These are phyloP conservation scores for Chaetogeoica ovagalla DNA, from an alignment of 2,888 invertebrate species.

Conservation along the genomic window DNA sequence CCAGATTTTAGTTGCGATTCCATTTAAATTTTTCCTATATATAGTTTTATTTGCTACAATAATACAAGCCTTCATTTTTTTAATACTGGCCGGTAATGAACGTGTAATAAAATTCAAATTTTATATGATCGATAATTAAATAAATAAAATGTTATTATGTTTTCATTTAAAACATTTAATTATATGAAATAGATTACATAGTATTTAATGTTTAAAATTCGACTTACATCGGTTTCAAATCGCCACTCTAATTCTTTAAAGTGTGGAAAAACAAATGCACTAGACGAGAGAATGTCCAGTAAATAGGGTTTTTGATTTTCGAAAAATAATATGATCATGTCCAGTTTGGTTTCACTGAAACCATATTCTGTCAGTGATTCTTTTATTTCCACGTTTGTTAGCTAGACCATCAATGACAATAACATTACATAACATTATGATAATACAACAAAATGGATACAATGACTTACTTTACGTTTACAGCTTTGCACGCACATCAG, in stretches of 20 bases:
- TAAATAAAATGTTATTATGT: neutral
- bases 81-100: neutral
- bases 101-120: neutral
- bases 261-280: conserved; percentile 47
- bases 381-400: conserved; percentile 37
- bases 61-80: neutral
- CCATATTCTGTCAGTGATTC: conserved; percentile 42
- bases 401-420: conserved; percentile 11
- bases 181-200: neutral
- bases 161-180: neutral
- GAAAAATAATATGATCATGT: conserved; percentile 45
- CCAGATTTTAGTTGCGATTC: too few relatives aligned
- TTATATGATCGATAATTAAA: neutral
- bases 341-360: conserved; percentile 28
- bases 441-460: neutral
- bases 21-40: too few relatives aligned
- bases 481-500: conserved; percentile 47
- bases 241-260: conserved; percentile 54
- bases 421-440: neutral
- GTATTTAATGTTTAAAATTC: neutral
- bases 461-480: conserved; percentile 39
- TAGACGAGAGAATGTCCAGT: conserved; percentile 38
- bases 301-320: conserved; percentile 41
- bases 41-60: too few relatives aligned
- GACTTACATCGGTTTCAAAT: conserved; percentile 53